Base-by-base conservation (phyloP, 2,888 invertebrate genomes). In the Octodonta nipae region DNA sequence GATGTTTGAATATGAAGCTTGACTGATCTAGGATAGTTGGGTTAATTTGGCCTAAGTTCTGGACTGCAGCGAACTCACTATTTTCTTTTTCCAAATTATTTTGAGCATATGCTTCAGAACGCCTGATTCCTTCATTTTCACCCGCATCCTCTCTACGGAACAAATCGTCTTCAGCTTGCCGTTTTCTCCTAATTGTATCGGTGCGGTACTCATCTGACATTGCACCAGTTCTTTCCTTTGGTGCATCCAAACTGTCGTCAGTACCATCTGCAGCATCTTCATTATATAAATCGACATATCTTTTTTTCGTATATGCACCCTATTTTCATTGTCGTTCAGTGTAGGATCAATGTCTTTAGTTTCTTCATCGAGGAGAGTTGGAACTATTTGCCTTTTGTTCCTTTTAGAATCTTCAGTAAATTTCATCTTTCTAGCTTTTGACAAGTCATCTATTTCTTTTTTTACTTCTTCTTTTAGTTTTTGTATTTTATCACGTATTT, bases 361-460 rank as follows among this genome's bases (percentile, higher is more conserved):
- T 45, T 60, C 58, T 37, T 51, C 51, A 6, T 60, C 54, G 12
- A 53, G 13, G 7, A 60, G 38, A 3, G 43, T 52, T 13, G 41
- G 47, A 4, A 37, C 16, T n/a, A n/a, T n/a, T 26, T 52, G 45
- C 7, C 56, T 37, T 36, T 55, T 58, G 32, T 49, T 47, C 26
- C 54, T 41, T 30, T 25, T 38, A 5, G 35, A 8, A 13, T 37
- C 37, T 6, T 33, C 35, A 15, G 33, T 30, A 6, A 16, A 31
- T 3, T 26, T 17, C 10, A 25, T 7, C 10, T 3, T 11, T 15
- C 25, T 30, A 5, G 22, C 8, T 25, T 30, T 30, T n/a, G 12
- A 20, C 8, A 30, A 22, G 20, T 13, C 30, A 13, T 47, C 44
- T 29, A 50, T 52, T 42, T 54, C 48, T 30, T 44, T 38, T 33